Evolutionary conservation across 2,797 vertebrate genomes (phyloP).

Genomic region (Dermochelys coriacea): DNA sequence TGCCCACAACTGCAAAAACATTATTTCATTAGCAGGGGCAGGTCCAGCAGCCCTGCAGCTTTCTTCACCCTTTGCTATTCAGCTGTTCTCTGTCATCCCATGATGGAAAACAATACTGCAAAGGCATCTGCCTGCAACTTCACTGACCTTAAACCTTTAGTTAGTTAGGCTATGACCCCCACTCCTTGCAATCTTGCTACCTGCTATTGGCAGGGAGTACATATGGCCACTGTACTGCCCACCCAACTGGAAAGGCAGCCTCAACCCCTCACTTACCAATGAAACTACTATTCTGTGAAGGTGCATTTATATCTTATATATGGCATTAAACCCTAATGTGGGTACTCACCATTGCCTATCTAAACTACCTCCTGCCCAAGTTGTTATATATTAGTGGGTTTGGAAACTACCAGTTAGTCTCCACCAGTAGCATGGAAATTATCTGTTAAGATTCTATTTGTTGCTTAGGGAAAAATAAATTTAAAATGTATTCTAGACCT

Average conservation of each 20-base stretch:
- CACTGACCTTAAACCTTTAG: not conserved
- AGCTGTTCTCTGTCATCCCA: not conserved
- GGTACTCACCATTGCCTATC: not conserved
- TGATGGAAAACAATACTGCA: not conserved
- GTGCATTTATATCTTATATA: not conserved
- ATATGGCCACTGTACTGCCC: not conserved
- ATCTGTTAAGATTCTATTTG: rapidly evolving
- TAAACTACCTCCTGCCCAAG: not conserved
- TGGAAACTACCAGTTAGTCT: not conserved
- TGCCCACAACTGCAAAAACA: not conserved
- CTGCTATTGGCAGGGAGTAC: not conserved
- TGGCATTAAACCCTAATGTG: not conserved
- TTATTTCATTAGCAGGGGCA: not conserved
- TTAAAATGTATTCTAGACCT: not conserved
- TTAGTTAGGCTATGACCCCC: not conserved
- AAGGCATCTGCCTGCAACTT: not conserved
- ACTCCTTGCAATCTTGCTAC: not conserved
- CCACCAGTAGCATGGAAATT: rapidly evolving
- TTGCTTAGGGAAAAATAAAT: not conserved
- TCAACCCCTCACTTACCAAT: not conserved
- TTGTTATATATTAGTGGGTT: not conserved
- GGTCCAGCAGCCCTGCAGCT: not conserved
- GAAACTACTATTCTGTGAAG: not conserved
- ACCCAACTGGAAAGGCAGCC: not conserved
- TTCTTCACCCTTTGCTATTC: not conserved